Base-by-base conservation (phyloP, 2,888 invertebrate species). In the Dysmachus trigonus region DNA sequence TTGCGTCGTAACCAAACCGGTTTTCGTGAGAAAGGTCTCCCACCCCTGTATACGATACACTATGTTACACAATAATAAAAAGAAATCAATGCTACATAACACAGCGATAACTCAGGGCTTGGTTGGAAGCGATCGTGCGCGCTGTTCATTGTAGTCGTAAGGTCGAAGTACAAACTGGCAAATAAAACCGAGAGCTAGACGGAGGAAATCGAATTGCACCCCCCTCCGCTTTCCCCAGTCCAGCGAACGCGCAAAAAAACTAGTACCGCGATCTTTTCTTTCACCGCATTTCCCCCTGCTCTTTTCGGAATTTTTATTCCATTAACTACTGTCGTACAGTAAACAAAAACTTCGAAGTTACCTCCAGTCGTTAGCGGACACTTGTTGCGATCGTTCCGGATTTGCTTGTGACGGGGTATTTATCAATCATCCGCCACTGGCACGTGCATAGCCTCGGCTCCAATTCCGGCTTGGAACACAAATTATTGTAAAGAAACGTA, bases 281-380 rank as follows among this genome's bases (percentile, higher is more conserved):
- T 81, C 62, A 62, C 62, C 27, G 8, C 62, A 62, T 81, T 81
- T 33, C 47, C 53, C 81, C 15, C 33, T 35, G 22, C 35, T 53
- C 81, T 31, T 79, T 33, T 33, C 27, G 81, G 62, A 30, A 27
- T 47, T 33, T 53, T 62, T 81, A 30, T 33, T 33, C n/a, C 53
- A 81, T 15, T 81, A 53, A 81, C 33, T 35, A 22, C 53, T n/a
- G 81, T 33, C 62, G 53, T 53, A 51, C 18, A 33, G 81, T 81
- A 53, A 81, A 81, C 22, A 79, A 33, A 62, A 81, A 53, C 33
- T 51, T 53, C n/a, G 62, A 81, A 81, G 81, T 53, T 81, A 81
- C 35, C 77, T 27, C 35, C 79, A 81, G 81, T 81, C 53, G 81
- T 62, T 81, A 35, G 81, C 35, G 81, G 62, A 81, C 81, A 81